Conservation (phyloP, 2,797 vertebrate genomes). For the Trichosurus vulpecula region DNA sequence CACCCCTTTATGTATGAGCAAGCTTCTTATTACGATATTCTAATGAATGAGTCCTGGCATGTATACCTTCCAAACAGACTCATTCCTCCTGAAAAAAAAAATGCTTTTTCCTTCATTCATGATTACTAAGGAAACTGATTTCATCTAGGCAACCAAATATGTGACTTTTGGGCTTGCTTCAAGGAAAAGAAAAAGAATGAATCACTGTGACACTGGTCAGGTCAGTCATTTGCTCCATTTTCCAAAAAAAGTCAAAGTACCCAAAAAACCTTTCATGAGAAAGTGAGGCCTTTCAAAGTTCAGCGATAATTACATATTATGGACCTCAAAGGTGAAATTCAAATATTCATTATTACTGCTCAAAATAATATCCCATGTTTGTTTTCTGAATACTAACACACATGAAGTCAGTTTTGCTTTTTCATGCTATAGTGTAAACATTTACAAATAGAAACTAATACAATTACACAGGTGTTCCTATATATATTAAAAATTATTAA, state of each 20-base stretch:
- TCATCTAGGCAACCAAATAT: conserved; percentile 52
- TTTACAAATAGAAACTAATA: conserved; percentile 13
- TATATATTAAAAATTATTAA: not conserved
- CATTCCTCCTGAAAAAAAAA: conserved; percentile 62
- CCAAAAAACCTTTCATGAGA: conserved; percentile 53
- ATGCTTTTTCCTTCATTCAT: conserved; percentile 59
- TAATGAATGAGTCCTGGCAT: conserved; percentile 36
- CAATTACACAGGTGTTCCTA: not conserved
- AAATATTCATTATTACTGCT: conserved; percentile 26
- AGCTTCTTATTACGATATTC: conserved; percentile 57
- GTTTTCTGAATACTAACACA: conserved; percentile 17
- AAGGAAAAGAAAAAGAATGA: conserved; percentile 69
- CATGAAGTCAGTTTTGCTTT: not conserved
- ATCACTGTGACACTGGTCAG: conserved; percentile 59
- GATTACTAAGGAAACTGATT: conserved; percentile 64
- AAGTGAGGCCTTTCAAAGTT: conserved; percentile 52
- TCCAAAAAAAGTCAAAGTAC: conserved; percentile 50
- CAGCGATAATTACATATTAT: conserved; percentile 35
- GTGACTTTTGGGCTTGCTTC: conserved; percentile 71
- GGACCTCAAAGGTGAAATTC: conserved; percentile 14
- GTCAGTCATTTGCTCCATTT: conserved; percentile 62
- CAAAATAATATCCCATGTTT: not conserved
- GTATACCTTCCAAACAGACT: conserved; percentile 61
- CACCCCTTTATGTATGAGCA: conserved; percentile 58
- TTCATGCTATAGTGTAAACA: conserved; percentile 31